These are phyloP conservation scores for Ditylenchus weischeri DNA, from an alignment of 2,888 invertebrate species.

Conservation along the genomic window DNA sequence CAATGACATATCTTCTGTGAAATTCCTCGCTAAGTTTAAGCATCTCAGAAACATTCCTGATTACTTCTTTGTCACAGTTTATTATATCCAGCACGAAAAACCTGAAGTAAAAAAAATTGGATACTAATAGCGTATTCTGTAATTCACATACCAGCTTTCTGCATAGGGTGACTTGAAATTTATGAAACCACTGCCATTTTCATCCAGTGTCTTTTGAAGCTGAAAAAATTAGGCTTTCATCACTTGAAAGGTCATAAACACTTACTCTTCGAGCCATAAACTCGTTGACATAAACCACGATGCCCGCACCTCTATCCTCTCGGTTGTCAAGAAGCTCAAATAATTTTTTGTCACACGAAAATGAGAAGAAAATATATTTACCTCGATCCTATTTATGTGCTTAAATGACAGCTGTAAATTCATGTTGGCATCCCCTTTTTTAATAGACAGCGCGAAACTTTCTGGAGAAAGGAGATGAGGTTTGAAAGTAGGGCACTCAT, in stretches of 20 bases:
- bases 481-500: neutral
- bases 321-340: constrained; percentile 29
- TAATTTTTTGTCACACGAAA: neutral
- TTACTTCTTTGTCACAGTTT: constrained; percentile 25
- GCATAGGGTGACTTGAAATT: constrained; percentile 17
- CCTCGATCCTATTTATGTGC: constrained; percentile 30
- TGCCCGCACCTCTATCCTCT: constrained; percentile 31
- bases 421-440: constrained; percentile 12
- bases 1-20: constrained; percentile 22
- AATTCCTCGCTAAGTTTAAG: constrained; percentile 13
- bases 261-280: constrained; percentile 24
- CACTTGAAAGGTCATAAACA: no score
- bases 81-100: constrained; percentile 26
- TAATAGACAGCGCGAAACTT: neutral
- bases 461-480: neutral
- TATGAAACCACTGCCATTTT: constrained; percentile 21
- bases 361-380: neutral
- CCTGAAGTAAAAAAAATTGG: constrained; percentile 11
- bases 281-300: constrained; percentile 30
- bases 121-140: no score
- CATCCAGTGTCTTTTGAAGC: constrained; percentile 11
- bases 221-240: no score
- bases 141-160: constrained; percentile 6
- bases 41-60: constrained; percentile 13
- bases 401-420: constrained; percentile 29